These are phyloP conservation scores for Drymodes brunneopygia DNA, from an alignment of 2,113 vertebrate genomes.

Conservation along the genomic window DNA sequence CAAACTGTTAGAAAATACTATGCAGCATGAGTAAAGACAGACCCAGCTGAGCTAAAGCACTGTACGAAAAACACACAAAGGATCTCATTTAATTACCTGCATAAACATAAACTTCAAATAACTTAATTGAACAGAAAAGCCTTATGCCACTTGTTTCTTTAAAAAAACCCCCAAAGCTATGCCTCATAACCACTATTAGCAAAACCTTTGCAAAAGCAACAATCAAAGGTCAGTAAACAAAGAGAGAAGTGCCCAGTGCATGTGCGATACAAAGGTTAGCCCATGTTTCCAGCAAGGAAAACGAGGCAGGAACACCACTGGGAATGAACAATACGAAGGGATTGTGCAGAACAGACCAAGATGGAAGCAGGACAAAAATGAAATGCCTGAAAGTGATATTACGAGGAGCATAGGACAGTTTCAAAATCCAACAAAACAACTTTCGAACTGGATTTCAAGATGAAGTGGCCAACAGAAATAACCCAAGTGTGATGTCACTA, in stretches of 20 bases:
- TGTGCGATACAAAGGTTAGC: neutral
- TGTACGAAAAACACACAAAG: neutral
- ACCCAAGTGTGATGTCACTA: neutral
- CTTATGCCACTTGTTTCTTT: neutral
- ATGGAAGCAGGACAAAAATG: neutral
- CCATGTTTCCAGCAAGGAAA: neutral
- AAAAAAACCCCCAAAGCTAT: neutral
- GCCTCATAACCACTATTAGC: neutral
- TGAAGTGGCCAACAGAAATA: neutral
- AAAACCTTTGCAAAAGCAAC: neutral
- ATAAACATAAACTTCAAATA: neutral
- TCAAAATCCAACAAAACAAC: neutral
- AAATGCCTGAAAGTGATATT: neutral
- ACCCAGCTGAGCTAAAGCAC: neutral
- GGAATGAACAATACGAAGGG: neutral
- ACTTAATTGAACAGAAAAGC: neutral
- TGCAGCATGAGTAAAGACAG: neutral
- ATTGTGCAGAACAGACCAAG: neutral
- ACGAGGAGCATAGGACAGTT: neutral
- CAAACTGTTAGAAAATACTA: neutral
- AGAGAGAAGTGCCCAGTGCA: neutral
- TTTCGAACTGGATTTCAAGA: neutral
- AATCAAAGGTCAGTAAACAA: neutral
- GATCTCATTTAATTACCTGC: neutral
- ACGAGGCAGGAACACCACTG: neutral